Evolutionary conservation across 1,140 invertebrate genomes (phyloP), one percentile per base, ranked within the genome.

Genomic region (Homarus americanus): DNA sequence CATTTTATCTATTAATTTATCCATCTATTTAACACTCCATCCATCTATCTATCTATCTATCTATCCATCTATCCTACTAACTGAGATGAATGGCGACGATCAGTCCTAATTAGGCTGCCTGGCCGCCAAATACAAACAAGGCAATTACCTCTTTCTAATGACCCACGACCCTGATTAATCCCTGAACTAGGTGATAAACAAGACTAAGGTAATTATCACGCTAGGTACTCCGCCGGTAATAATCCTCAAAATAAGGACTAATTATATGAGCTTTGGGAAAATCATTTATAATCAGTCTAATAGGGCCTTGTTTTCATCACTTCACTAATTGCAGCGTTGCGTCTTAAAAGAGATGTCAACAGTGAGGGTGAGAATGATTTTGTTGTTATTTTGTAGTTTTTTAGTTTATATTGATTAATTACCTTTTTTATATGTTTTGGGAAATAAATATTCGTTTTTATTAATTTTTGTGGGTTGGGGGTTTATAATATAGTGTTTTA

Each of bases 81-180:
- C 87, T 32, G 49, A 66, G 79, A 73, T 73, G 36, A 73, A 89
- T 82, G 63, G 63, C 66, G 40, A 34, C 66, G 87, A 82, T 82
- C 79, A 80, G 40, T 75, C 53, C 58, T 89, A 82, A 89, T 89
- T 89, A 89, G 87, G 63, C 66, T 34, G 66, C n/a, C 41, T 49
- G 38, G 78, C 63, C 79, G 79, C 53, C 49, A 73, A 82, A 69
- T 73, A 69, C 87, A 89, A 89, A 89, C 86, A 88, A 66, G 53
- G 87, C 82, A 89, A 89, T 89, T 89, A 89, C 87, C 66, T 72
- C 76, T 36, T 89, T 73, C 66, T 82, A 82, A 89, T 82, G 87
- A 79, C 66, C 66, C 24, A 49, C 44, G 32, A 72, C 66, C 41
- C 58, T 75, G 80, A 89, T 89, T 82, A 89, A 89, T 89, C 87